These are phyloP conservation scores for Corvus hawaiiensis DNA, from an alignment of 2,113 vertebrate species.

Conservation along the genomic window DNA sequence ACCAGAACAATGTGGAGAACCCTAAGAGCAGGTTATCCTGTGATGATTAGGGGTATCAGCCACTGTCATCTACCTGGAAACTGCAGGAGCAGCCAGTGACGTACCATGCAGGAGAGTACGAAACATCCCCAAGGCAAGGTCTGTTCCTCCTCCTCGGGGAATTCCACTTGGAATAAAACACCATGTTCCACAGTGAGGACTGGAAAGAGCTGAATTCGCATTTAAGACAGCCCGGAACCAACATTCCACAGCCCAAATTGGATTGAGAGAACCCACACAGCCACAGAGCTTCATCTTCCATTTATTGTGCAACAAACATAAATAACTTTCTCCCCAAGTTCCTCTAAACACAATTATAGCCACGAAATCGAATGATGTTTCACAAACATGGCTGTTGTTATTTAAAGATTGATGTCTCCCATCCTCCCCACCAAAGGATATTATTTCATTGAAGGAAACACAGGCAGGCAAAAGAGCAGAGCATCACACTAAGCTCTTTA, in stretches of 20 bases:
- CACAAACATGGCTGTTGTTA: background rate
- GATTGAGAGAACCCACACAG: background rate
- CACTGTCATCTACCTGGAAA: background rate
- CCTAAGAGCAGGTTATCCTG: fast-evolving
- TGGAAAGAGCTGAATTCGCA: background rate
- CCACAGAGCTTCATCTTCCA: background rate
- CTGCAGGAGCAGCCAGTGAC: background rate
- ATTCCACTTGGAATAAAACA: background rate
- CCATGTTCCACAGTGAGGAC: fast-evolving
- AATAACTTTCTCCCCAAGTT: background rate
- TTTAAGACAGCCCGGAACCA: fast-evolving
- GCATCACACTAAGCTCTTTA: background rate
- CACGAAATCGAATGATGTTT: background rate
- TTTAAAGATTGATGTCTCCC: background rate
- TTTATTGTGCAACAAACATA: constrained; percentile 47
- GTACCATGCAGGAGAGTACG: fast-evolving
- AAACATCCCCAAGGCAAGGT: background rate
- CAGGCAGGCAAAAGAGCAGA: background rate
- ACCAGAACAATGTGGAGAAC: fast-evolving
- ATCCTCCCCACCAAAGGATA: fast-evolving
- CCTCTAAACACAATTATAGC: background rate
- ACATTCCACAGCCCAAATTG: fast-evolving
- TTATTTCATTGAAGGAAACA: background rate
- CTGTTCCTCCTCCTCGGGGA: background rate
- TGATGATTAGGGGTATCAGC: background rate